Percentiles rank a stretch among this genome's conserved stretches.
Evolutionary conservation across 2,113 vertebrate species (phyloP).

Genomic region (Siniperca knerii): DNA sequence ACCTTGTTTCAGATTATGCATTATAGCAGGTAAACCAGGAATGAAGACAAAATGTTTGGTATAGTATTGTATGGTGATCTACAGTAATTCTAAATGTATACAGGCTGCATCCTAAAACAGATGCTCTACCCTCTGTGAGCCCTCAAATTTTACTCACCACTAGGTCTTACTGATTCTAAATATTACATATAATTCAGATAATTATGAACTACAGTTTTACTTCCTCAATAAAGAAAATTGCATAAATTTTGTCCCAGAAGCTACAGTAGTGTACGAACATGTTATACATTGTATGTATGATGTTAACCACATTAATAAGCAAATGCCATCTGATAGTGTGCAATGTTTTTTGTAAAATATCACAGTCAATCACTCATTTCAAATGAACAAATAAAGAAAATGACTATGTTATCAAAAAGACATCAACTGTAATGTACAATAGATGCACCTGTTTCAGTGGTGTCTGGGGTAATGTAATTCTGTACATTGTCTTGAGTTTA

Average conservation of each 20-base stretch:
- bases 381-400: constrained; percentile 48
- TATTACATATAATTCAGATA: constrained; percentile 52
- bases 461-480: constrained; percentile 70
- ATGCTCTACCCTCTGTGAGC: constrained; percentile 28
- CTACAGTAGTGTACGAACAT: neutral
- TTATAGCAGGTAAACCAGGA: constrained; percentile 25
- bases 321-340: constrained; percentile 4
- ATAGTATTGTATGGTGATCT: constrained; percentile 30
- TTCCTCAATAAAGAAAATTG: constrained; percentile 8
- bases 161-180: constrained; percentile 54
- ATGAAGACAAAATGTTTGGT: constrained; percentile 24
- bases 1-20: constrained; percentile 30
- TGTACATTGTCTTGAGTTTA: constrained; percentile 74
- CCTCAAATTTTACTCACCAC: constrained; percentile 57
- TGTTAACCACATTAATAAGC: constrained; percentile 26
- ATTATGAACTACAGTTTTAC: constrained; percentile 30
- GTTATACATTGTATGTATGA: neutral
- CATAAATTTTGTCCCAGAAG: constrained; percentile 20
- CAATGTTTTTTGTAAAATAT: constrained; percentile 21
- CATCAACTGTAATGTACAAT: constrained; percentile 57
- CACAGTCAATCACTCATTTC: constrained; percentile 21
- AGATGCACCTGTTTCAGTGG: constrained; percentile 70
- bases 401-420: constrained; percentile 55
- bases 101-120: constrained; percentile 29
- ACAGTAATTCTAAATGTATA: constrained; percentile 19